phyloP scores from a whole-genome alignment of 1,140 invertebrate genomes.

The Cotesia glomerata region DNA sequence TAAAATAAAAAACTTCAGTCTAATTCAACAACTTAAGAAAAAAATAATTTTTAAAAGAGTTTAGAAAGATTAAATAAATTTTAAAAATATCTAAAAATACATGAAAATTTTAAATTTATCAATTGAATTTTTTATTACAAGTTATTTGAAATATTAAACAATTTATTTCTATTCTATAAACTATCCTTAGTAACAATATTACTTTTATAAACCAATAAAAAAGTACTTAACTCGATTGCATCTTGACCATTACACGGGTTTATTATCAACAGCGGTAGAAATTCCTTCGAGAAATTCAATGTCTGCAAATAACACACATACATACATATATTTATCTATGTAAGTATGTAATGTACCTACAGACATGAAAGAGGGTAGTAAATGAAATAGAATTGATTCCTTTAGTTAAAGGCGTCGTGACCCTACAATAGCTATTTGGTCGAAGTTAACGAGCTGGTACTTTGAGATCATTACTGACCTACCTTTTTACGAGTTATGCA shows the following conservation, averaged over 20 bases:
- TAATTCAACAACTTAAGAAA: too few relatives aligned
- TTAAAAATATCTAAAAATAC: too few relatives aligned
- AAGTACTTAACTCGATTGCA: slow-evolving; percentile 1
- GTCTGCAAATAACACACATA: too few relatives aligned
- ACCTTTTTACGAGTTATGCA: slow-evolving; percentile 9
- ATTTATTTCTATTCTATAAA: too few relatives aligned
- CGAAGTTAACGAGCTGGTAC: slow-evolving; percentile 10
- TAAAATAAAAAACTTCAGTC: too few relatives aligned
- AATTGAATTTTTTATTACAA: too few relatives aligned
- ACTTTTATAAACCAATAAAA: not conserved
- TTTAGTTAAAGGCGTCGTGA: not conserved
- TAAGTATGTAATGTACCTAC: too few relatives aligned
- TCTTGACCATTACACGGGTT: not conserved
- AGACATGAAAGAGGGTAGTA: not conserved
- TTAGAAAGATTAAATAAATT: too few relatives aligned
- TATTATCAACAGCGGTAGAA: not conserved
- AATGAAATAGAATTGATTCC: not conserved
- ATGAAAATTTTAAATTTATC: too few relatives aligned
- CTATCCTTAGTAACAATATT: not conserved
- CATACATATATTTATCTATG: too few relatives aligned
- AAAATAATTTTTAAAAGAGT: too few relatives aligned
- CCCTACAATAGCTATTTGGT: not conserved
- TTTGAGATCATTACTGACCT: slow-evolving; percentile 14
- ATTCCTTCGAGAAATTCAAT: not conserved
- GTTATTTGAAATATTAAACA: too few relatives aligned